These are phyloP conservation scores for Pristionchus fissidentatus DNA, from an alignment of 2,888 invertebrate species.

Conservation along the genomic window DNA sequence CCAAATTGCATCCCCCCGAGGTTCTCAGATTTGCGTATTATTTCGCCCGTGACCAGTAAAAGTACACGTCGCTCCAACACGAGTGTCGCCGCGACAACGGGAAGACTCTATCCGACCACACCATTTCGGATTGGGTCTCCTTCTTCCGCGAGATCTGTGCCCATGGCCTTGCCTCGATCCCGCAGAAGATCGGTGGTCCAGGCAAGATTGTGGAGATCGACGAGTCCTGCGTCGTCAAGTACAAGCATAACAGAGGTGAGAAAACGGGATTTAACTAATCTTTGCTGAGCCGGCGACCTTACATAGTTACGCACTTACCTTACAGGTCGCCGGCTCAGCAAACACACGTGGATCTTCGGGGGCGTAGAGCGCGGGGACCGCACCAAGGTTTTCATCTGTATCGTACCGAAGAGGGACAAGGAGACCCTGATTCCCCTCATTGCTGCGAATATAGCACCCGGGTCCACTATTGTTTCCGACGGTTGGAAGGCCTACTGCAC, in stretches of 20 bases:
- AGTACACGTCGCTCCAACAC: background rate
- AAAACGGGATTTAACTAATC: background rate
- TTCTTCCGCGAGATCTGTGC: constrained; percentile 36
- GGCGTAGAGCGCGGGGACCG: background rate
- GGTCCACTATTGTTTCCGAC: constrained; percentile 17
- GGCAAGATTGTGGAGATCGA: constrained; percentile 28
- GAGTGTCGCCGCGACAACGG: background rate
- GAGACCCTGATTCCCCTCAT: constrained; percentile 34
- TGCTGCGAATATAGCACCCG: constrained; percentile 9
- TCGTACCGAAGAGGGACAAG: constrained; percentile 17
- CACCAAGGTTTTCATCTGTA: background rate
- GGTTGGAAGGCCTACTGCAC: constrained; percentile 34
- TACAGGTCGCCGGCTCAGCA: background rate
- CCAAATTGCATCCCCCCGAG: background rate
- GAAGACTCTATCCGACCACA: background rate
- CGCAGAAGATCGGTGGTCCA: constrained; percentile 27
- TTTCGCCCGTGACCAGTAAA: background rate
- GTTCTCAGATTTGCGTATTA: background rate
- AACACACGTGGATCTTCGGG: constrained; percentile 11
- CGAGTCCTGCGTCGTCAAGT: background rate
- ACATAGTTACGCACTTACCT: too few relatives aligned
- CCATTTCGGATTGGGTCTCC: background rate
- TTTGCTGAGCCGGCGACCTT: background rate
- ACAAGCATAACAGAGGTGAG: constrained; percentile 23
- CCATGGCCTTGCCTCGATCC: background rate